phyloP scores from a whole-genome alignment of 2,113 vertebrate genomes.

The Ammodytes marinus region DNA sequence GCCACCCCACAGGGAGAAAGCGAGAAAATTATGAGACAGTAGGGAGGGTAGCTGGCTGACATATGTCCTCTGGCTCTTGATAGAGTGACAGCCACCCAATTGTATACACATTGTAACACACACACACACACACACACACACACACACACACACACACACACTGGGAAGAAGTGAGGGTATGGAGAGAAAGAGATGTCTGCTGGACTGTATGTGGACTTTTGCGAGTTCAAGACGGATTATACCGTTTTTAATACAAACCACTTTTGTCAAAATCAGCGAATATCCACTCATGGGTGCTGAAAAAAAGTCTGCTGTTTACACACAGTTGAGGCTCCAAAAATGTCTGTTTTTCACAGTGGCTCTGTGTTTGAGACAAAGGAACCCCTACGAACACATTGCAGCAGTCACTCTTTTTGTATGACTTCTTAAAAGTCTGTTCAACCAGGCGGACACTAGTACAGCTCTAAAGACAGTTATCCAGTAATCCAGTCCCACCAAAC shows the following conservation, averaged over 20 bases:
- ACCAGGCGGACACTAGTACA: conserved; percentile 9
- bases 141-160: no score
- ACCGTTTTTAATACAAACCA: no score
- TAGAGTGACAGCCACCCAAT: conserved; percentile 55
- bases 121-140: conserved; percentile 25
- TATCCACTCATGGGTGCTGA: no score
- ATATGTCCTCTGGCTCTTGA: conserved; percentile 65
- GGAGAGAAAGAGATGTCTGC: no score
- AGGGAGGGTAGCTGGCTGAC: conserved; percentile 62
- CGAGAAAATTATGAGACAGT: conserved; percentile 69
- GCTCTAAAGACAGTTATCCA: conserved; percentile 25
- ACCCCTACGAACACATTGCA: background rate
- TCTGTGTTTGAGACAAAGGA: no score
- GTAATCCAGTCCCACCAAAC: conserved; percentile 32
- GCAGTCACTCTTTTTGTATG: background rate
- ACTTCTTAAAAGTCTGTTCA: conserved; percentile 2
- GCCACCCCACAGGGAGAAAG: conserved; percentile 67
- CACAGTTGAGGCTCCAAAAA: no score
- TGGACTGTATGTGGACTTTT: no score
- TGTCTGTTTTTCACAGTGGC: no score
- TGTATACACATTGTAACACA: conserved; percentile 18
- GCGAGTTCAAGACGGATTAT: no score
- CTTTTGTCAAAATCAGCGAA: no score
- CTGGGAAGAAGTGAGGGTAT: no score
- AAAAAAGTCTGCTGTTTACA: no score